Evolutionary conservation across 1,140 invertebrate species (phyloP), one percentile per base, ranked within the genome.

Genomic region (Achroia grisella): DNA sequence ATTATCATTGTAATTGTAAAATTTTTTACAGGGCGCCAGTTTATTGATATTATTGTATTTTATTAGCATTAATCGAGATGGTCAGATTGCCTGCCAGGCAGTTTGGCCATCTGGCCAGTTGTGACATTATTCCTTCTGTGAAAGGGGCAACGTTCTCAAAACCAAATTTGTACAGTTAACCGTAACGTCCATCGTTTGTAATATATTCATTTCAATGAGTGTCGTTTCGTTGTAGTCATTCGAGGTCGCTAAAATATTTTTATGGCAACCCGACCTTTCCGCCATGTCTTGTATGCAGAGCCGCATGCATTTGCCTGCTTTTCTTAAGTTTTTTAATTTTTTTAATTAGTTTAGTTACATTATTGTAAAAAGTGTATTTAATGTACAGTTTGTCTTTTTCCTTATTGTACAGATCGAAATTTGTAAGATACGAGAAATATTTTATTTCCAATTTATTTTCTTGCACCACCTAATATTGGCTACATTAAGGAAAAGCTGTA

Each of bases 401-500:
- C 69, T 74, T 81, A 84, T 72, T 87, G 82, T 86, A 87, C 83
- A 87, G 79, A 86, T 69, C 17, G 65, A 77, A 71, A 77, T 70
- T 77, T 87, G 82, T 86, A 88, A 88, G 87, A 88, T 90, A 89
- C 79, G 68, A 84, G 87, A 77, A 87, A 88, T 80, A 87, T 88
- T 89, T 89, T 87, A 82, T 90, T 91, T 91, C 87, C 87, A 85
- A 88, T 90, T 89, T 77, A 77, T 90, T 89, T 92, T 92, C 90
- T 89, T 92, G 91, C 91, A 93, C 91, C 88, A 89, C 89, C 85
- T 91, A 88, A 89, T 89, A 91, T 91, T 89, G 87, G 90, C 89
- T 88, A 86, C 85, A 87, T 86, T 84, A 89, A 92, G 91, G 91
- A 91, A 91, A 92, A 91, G 90, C 90, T 91, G 93, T 94, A 93